Evolutionary conservation across 2,797 vertebrate species (phyloP).

Genomic region (Heterohyrax brucei): DNA sequence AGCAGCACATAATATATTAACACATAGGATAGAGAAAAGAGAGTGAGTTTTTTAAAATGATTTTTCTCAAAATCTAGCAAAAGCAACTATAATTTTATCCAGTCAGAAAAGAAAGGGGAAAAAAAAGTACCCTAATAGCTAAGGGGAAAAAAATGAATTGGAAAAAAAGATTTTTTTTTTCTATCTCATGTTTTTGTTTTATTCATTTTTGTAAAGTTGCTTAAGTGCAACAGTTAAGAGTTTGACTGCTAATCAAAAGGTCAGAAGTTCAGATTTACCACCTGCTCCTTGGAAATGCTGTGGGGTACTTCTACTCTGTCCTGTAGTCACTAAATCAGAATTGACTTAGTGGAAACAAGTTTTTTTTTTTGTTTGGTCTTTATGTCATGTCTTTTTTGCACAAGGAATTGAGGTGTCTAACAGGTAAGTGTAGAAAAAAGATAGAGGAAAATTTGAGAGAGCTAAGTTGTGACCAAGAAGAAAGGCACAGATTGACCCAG

Average conservation of each 20-base stretch:
- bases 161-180: background rate
- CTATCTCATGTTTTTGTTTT: too few relatives aligned
- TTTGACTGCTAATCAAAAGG: too few relatives aligned
- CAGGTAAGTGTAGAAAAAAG: slow-evolving; percentile 22
- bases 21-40: background rate
- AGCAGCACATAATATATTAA: background rate
- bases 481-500: slow-evolving; percentile 9
- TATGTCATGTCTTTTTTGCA: slow-evolving; percentile 29
- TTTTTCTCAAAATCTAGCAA: slow-evolving; percentile 50
- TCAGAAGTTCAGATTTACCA: too few relatives aligned
- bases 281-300: too few relatives aligned
- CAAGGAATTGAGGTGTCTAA: slow-evolving; percentile 50
- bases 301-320: too few relatives aligned
- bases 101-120: slow-evolving; percentile 36
- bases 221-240: background rate
- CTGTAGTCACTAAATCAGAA: too few relatives aligned
- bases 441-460: background rate
- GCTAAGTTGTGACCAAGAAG: background rate
- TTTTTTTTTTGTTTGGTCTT: background rate
- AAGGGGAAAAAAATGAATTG: slow-evolving; percentile 27
- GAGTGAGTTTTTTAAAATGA: slow-evolving; percentile 46
- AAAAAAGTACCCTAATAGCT: background rate
- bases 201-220: background rate
- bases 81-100: slow-evolving; percentile 62
- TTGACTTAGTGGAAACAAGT: too few relatives aligned